phyloP scores from a whole-genome alignment of 2,797 vertebrate species.

The Eleutherodactylus coqui region DNA sequence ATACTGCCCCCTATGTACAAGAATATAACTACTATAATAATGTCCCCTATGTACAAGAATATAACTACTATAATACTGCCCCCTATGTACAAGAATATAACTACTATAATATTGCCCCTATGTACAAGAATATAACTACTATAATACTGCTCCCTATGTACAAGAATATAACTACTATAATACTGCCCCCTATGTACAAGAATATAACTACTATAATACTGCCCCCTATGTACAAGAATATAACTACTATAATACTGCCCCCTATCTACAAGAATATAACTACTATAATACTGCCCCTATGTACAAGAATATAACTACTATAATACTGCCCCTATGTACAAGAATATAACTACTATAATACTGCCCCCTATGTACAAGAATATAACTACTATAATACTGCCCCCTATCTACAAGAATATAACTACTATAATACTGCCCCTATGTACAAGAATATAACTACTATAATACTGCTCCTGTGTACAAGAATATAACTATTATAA shows the following conservation, averaged over 20 bases:
- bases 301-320: constrained; percentile 13
- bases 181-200: not conserved
- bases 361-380: not conserved
- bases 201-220: constrained; percentile 23
- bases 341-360: constrained; percentile 11
- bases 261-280: not conserved
- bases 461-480: not conserved
- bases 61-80: constrained; percentile 14
- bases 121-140: constrained; percentile 12
- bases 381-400: constrained; percentile 12
- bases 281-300: constrained; percentile 1
- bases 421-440: constrained; percentile 15
- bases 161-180: constrained; percentile 25
- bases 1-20: not conserved
- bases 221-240: constrained; percentile 5
- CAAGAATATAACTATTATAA: constrained; percentile 15
- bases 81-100: constrained; percentile 1
- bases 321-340: not conserved
- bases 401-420: not conserved
- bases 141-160: not conserved
- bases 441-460: constrained; percentile 12
- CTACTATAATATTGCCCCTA: not conserved
- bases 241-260: constrained; percentile 12
- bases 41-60: constrained; percentile 5
- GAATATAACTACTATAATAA: constrained; percentile 1